A percentile compares a stretch with the other conserved stretches of the same genome.
phyloP scores from a whole-genome alignment of 2,797 vertebrate species.

The Epinephelus coioides region DNA sequence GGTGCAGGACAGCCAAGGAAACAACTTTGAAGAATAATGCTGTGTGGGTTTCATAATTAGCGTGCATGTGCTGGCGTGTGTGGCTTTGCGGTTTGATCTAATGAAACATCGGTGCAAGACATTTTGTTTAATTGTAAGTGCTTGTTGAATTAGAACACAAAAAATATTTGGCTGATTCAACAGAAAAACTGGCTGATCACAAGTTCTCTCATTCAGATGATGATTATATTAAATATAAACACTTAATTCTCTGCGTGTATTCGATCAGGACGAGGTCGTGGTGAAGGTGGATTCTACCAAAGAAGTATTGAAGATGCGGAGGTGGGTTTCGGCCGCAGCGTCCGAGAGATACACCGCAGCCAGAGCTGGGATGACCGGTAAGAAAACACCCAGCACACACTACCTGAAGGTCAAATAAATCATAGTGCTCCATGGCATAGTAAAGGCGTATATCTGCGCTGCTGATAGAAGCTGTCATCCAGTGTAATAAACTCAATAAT shows the following conservation, averaged over 20 bases:
- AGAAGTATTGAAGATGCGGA: slow-evolving; percentile 93
- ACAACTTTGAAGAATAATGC: slow-evolving; percentile 35
- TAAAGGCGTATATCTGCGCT: background rate
- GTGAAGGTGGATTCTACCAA: slow-evolving; percentile 94
- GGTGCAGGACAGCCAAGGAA: slow-evolving; percentile 38
- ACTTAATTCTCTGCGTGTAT: background rate
- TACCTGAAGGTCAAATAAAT: background rate
- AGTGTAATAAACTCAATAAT: slow-evolving; percentile 10
- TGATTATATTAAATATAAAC: background rate
- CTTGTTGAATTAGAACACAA: background rate
- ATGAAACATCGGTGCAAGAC: background rate
- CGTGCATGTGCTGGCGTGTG: slow-evolving; percentile 22
- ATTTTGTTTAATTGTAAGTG: background rate
- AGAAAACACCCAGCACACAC: slow-evolving; percentile 8
- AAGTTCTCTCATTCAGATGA: background rate
- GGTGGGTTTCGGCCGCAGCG: slow-evolving; percentile 88
- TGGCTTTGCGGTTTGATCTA: background rate
- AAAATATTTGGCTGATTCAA: background rate
- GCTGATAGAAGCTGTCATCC: slow-evolving; percentile 24
- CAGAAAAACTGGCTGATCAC: background rate
- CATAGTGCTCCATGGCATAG: background rate
- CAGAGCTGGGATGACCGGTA: slow-evolving; percentile 97
- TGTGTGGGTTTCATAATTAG: slow-evolving; percentile 7
- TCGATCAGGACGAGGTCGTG: slow-evolving; percentile 90
- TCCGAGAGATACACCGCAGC: slow-evolving; percentile 92